Conservation (phyloP, 2,113 vertebrate genomes). For the Myrmecophaga tridactyla region DNA sequence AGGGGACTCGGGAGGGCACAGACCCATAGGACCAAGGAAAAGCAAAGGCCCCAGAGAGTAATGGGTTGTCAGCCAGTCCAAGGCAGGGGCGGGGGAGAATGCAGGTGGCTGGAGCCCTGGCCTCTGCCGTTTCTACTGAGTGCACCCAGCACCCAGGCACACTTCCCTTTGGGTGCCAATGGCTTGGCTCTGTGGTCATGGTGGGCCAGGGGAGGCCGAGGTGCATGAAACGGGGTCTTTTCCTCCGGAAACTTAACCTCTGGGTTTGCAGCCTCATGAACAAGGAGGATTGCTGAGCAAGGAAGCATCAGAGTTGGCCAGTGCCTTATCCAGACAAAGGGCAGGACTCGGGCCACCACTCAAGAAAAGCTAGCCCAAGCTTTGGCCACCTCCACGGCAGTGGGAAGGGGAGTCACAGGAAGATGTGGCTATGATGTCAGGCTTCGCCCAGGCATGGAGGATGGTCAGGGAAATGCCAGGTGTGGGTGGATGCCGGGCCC, state of each 20-base stretch:
- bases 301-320: background rate
- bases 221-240: background rate
- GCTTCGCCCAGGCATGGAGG: no score
- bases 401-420: fast-evolving
- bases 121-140: background rate
- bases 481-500: background rate
- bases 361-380: background rate
- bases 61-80: background rate
- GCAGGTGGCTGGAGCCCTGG: background rate
- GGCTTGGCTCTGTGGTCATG: background rate
- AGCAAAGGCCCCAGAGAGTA: background rate
- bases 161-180: fast-evolving
- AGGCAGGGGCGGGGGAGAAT: background rate
- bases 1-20: background rate
- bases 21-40: background rate
- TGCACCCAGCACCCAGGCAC: background rate
- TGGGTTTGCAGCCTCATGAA: background rate
- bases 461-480: fast-evolving
- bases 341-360: fast-evolving
- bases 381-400: fast-evolving
- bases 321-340: no score
- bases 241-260: background rate
- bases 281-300: fast-evolving
- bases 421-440: fast-evolving
- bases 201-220: background rate